These are phyloP conservation scores for Dyspetes luteomarginatus DNA, from an alignment of 2,888 invertebrate genomes.

Conservation along the genomic window DNA sequence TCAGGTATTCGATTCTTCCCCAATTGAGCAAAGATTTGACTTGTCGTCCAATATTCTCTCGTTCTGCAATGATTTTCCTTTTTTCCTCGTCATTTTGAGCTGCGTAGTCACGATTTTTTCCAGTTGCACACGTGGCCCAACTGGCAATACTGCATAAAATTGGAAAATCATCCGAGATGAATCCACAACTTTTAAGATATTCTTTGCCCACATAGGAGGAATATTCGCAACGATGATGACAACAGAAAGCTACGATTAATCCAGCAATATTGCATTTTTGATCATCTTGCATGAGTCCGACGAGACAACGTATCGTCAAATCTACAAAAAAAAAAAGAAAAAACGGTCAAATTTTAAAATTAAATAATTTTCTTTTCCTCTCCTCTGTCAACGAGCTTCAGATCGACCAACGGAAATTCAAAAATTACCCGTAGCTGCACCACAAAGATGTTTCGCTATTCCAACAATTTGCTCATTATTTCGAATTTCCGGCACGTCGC, in stretches of 20 bases:
- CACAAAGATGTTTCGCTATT: slow-evolving; percentile 95
- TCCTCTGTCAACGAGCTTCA: not conserved
- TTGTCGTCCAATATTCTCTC: slow-evolving; percentile 88
- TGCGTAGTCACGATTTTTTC: slow-evolving; percentile 84
- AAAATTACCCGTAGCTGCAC: slow-evolving; percentile 91
- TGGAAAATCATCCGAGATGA: slow-evolving; percentile 88
- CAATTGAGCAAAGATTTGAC: slow-evolving; percentile 92
- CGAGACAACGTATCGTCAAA: slow-evolving; percentile 89
- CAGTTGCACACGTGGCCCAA: slow-evolving; percentile 94
- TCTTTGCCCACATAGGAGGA: slow-evolving; percentile 88
- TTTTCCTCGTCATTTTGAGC: slow-evolving; percentile 29
- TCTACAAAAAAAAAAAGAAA: slow-evolving; percentile 84
- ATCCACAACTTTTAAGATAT: slow-evolving; percentile 85
- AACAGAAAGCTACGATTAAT: slow-evolving; percentile 92
- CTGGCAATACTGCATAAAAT: slow-evolving; percentile 92
- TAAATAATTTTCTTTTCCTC: not conserved
- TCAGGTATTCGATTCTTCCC: slow-evolving; percentile 88
- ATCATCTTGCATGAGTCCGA: slow-evolving; percentile 80
- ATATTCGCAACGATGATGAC: slow-evolving; percentile 94
- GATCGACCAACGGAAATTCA: not conserved
- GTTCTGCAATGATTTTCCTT: slow-evolving; percentile 77
- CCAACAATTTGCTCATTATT: slow-evolving; percentile 85
- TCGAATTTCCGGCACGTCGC: slow-evolving; percentile 84
- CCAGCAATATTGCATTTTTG: slow-evolving; percentile 84
- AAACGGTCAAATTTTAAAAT: not conserved